Evolutionary conservation across 30 jellyfish, hydroid and myxozoan species (phyloP).

Genomic region (Cassiopea andromeda): DNA sequence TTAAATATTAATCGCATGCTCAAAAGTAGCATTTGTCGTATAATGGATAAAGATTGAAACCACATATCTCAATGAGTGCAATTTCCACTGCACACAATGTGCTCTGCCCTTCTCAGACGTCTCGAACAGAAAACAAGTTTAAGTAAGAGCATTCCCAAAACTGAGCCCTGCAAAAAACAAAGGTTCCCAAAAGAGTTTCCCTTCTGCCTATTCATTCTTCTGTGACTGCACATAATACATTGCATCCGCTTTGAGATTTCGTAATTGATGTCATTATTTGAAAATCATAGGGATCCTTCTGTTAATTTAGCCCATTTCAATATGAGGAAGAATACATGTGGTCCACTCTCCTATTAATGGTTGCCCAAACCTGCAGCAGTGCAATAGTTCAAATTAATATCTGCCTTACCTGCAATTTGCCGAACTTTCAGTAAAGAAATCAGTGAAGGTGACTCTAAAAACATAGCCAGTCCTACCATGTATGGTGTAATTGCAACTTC

Average conservation of each 20-base stretch:
- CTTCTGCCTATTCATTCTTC: no score
- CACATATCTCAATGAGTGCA: no score
- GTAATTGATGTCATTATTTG: not conserved
- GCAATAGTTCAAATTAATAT: not conserved
- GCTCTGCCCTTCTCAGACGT: no score
- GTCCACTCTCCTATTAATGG: not conserved
- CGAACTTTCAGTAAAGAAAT: constrained; percentile 35
- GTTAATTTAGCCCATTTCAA: not conserved
- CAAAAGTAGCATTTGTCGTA: no score
- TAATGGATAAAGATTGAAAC: no score
- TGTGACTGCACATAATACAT: not conserved
- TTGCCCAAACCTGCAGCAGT: not conserved
- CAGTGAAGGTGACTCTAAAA: constrained; percentile 32
- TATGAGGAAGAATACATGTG: not conserved
- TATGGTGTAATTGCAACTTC: constrained; percentile 64
- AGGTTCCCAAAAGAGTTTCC: no score
- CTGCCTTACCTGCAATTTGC: constrained; percentile 49
- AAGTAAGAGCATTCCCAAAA: no score
- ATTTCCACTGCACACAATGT: no score
- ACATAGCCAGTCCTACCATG: constrained; percentile 53
- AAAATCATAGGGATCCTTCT: not conserved
- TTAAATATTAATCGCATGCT: no score
- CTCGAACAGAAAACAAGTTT: no score
- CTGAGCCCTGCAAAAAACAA: no score
- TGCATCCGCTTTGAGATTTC: not conserved